phyloP scores from a whole-genome alignment of 2,888 invertebrate species.

The Apamea crenata region DNA sequence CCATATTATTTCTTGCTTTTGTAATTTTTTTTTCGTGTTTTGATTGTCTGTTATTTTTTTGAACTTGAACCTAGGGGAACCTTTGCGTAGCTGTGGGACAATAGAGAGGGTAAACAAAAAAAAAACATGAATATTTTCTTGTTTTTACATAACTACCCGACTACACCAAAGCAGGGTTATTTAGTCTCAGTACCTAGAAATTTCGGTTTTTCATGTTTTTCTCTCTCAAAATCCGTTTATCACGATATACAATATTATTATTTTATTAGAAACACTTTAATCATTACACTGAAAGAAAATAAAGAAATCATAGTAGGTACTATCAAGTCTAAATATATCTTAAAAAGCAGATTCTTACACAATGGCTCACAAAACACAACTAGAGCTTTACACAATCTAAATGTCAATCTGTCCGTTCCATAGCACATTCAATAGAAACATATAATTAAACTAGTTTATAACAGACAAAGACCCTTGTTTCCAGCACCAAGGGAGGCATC shows the following conservation, averaged over 20 bases:
- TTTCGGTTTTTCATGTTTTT: background rate
- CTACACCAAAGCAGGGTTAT: background rate
- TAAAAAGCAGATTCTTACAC: background rate
- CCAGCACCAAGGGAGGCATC: constrained; percentile 18
- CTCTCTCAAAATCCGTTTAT: background rate
- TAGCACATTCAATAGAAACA: constrained; percentile 3
- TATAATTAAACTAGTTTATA: constrained; percentile 1
- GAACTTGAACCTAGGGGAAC: background rate
- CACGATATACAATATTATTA: background rate
- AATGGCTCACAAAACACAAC: background rate
- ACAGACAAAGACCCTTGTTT: constrained; percentile 11
- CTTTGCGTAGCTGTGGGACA: background rate
- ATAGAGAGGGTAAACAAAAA: background rate
- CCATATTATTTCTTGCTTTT: constrained; percentile 20
- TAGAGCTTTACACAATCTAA: constrained; percentile 5
- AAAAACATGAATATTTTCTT: background rate
- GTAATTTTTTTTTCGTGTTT: background rate
- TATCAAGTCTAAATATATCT: background rate
- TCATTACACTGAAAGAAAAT: background rate
- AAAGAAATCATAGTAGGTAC: background rate
- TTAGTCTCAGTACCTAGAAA: too few relatives aligned
- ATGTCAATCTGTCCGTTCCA: constrained; percentile 36
- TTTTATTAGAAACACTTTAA: background rate
- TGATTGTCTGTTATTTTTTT: background rate
- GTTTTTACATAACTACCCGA: background rate